A percentile compares a stretch with the other conserved stretches of the same genome.
phyloP scores from a whole-genome alignment of 2,797 vertebrate species.

The Darevskia nairensis region DNA sequence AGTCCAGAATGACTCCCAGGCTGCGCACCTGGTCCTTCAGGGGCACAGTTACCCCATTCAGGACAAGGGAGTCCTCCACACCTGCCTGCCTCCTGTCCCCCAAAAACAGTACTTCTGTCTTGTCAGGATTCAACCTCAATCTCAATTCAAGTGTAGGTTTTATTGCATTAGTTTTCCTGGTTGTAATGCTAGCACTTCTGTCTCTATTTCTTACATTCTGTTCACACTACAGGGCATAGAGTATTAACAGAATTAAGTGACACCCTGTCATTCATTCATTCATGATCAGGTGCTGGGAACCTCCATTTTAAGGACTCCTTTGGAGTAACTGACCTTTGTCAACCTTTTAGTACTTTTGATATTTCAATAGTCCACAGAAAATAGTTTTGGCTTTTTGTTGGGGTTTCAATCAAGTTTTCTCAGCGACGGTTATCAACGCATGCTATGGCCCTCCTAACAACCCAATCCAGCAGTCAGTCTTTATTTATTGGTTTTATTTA shows the following conservation, averaged over 20 bases:
- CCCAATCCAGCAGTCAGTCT: not conserved
- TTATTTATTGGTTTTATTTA: no score
- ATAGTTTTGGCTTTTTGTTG: not conserved
- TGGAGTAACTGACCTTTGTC: not conserved
- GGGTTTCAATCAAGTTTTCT: not conserved
- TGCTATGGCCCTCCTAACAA: not conserved
- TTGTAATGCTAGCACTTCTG: no score
- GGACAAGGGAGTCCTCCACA: no score
- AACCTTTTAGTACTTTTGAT: not conserved
- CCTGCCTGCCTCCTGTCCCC: no score
- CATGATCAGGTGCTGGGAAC: not conserved
- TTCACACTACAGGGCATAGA: not conserved
- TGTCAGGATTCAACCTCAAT: no score
- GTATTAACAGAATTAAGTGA: conserved; percentile 7
- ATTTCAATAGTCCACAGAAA: no score
- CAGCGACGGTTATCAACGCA: not conserved
- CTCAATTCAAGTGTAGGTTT: not conserved
- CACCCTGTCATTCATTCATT: conserved; percentile 1
- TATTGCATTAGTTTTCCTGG: no score
- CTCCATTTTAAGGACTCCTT: not conserved
- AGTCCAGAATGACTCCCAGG: no score
- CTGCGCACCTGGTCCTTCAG: no score
- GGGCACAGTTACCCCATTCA: no score
- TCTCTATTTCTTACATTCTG: no score
- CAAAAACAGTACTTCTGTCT: no score